Evolutionary conservation across 2,888 invertebrate genomes (phyloP).

Genomic region (Dynastes hyllus): DNA sequence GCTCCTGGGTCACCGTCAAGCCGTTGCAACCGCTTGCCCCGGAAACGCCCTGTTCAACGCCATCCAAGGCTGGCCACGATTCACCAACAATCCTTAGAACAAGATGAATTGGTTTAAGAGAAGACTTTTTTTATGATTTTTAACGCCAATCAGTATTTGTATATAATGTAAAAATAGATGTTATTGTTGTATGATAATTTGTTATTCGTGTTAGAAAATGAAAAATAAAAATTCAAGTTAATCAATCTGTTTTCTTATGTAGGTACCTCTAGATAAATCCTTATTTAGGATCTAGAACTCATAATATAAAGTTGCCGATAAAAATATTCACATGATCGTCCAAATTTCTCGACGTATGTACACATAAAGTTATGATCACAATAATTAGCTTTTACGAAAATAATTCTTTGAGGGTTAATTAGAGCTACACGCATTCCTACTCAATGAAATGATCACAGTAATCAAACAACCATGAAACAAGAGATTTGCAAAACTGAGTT

Average conservation of each 20-base stretch:
- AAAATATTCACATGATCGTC: too few relatives aligned
- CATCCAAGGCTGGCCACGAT: constrained; percentile 72
- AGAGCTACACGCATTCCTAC: too few relatives aligned
- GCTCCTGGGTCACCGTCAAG: constrained; percentile 72
- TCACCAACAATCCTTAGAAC: constrained; percentile 47
- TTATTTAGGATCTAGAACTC: too few relatives aligned
- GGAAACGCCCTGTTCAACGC: constrained; percentile 71
- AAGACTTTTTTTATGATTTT: neutral
- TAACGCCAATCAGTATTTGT: neutral
- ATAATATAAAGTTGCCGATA: too few relatives aligned
- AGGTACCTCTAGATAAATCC: neutral
- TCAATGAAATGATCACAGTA: too few relatives aligned
- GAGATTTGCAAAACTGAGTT: too few relatives aligned
- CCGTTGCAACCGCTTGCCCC: constrained; percentile 70
- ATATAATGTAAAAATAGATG: neutral
- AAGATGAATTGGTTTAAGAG: neutral
- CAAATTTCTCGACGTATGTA: too few relatives aligned
- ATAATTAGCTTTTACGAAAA: too few relatives aligned
- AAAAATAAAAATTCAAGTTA: neutral
- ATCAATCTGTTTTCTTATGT: neutral
- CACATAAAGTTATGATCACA: neutral
- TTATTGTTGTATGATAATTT: neutral
- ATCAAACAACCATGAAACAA: too few relatives aligned
- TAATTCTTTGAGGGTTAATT: too few relatives aligned
- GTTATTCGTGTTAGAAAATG: neutral